Evolutionary conservation across 2,113 vertebrate genomes (phyloP).

Genomic region (Stercorarius parasiticus): DNA sequence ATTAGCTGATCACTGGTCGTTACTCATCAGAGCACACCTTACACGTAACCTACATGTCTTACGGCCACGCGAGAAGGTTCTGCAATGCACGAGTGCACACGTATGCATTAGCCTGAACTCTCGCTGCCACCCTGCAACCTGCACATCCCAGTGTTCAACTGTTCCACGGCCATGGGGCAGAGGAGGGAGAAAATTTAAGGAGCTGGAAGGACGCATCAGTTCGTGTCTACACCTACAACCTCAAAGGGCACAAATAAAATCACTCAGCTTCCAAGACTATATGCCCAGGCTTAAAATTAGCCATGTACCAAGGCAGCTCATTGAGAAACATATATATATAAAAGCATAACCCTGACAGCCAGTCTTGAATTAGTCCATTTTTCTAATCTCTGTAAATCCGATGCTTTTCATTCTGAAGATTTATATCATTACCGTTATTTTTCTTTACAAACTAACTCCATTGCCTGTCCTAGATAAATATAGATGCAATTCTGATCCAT

Average conservation of each 20-base stretch:
- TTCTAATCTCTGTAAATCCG: background rate
- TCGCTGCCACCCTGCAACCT: rapidly evolving
- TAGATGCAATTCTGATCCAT: background rate
- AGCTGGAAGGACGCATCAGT: background rate
- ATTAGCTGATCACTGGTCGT: background rate
- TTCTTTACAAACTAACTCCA: background rate
- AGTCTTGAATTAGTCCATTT: background rate
- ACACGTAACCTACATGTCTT: rapidly evolving
- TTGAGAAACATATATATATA: background rate
- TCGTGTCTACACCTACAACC: rapidly evolving
- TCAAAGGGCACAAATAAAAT: background rate
- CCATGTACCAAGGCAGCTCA: background rate
- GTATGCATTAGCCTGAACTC: background rate
- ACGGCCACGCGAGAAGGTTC: rapidly evolving
- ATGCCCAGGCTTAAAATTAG: background rate
- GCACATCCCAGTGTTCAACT: background rate
- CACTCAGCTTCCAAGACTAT: background rate
- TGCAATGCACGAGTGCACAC: background rate
- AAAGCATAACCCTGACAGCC: background rate
- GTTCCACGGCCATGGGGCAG: rapidly evolving
- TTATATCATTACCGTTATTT: background rate
- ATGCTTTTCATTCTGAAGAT: background rate
- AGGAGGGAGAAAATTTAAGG: background rate
- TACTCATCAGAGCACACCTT: background rate
- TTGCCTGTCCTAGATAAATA: background rate